Evolutionary conservation across 2,113 vertebrate genomes (phyloP).

Genomic region (Ctenomys sociabilis): DNA sequence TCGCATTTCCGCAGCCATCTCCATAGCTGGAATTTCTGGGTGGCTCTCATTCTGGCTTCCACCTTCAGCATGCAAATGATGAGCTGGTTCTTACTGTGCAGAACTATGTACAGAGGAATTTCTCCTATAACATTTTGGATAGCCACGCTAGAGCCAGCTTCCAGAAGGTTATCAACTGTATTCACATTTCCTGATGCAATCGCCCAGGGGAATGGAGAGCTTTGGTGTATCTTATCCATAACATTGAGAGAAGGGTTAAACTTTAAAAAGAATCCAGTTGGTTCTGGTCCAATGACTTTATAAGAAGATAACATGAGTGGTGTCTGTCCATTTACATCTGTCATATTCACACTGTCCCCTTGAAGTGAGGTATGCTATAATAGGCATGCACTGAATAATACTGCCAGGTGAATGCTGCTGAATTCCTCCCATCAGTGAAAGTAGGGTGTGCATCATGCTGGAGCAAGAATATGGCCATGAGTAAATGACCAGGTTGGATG

Average conservation of each 20-base stretch:
- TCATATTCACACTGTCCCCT: constrained; percentile 92
- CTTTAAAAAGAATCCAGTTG: constrained; percentile 95
- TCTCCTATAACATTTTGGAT: constrained; percentile 94
- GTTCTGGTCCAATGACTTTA: constrained; percentile 94
- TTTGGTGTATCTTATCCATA: constrained; percentile 93
- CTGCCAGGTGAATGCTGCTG: constrained; percentile 93
- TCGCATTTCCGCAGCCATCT: constrained; percentile 90
- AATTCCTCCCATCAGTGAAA: constrained; percentile 96
- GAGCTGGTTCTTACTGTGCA: constrained; percentile 91
- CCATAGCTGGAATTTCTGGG: constrained; percentile 88
- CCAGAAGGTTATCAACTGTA: constrained; percentile 92
- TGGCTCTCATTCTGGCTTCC: constrained; percentile 89
- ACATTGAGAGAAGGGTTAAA: constrained; percentile 95
- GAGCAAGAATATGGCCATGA: constrained; percentile 94
- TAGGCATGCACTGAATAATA: constrained; percentile 96
- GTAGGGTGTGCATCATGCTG: constrained; percentile 93
- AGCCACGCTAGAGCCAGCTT: constrained; percentile 94
- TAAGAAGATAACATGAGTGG: constrained; percentile 95
- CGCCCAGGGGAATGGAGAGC: constrained; percentile 97
- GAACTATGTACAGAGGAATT: constrained; percentile 93
- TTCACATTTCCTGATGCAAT: constrained; percentile 92
- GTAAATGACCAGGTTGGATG: constrained; percentile 95
- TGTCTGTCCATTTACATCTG: constrained; percentile 93
- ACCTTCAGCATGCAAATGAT: constrained; percentile 91
- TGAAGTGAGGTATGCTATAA: constrained; percentile 95